Evolutionary conservation across 2,797 vertebrate genomes (phyloP).

Genomic region (Chromobotia macracanthus): DNA sequence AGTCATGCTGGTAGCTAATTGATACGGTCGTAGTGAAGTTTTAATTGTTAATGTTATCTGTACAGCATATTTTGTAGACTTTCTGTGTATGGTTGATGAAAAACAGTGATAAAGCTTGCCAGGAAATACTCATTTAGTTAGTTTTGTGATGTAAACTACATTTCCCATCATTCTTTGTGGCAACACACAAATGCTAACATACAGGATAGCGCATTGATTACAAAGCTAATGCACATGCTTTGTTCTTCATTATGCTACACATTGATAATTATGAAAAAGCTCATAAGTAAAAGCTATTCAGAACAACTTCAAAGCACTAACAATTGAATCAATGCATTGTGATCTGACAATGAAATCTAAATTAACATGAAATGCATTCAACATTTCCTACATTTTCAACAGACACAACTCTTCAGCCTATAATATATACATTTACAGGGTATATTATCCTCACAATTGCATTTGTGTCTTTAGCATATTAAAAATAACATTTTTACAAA

Average conservation of each 20-base stretch:
- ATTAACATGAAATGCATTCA: no score
- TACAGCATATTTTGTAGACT: background rate
- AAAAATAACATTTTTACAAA: background rate
- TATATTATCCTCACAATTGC: no score
- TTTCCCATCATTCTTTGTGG: constrained; percentile 5
- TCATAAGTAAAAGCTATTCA: background rate
- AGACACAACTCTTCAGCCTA: no score
- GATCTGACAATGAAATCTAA: background rate
- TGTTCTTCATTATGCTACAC: background rate
- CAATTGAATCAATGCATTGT: background rate
- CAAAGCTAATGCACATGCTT: background rate
- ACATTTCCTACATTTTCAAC: no score
- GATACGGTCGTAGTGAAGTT: background rate
- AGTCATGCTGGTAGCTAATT: background rate
- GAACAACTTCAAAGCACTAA: background rate
- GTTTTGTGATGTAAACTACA: background rate
- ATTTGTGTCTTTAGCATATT: no score
- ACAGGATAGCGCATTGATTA: background rate
- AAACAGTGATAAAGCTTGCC: background rate
- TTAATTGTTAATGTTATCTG: background rate
- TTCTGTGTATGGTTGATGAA: background rate
- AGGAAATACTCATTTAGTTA: background rate
- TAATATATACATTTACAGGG: no score
- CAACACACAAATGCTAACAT: background rate
- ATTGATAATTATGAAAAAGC: background rate